phyloP scores from a whole-genome alignment of 2,113 vertebrate species.

The Pangasianodon hypophthalmus region DNA sequence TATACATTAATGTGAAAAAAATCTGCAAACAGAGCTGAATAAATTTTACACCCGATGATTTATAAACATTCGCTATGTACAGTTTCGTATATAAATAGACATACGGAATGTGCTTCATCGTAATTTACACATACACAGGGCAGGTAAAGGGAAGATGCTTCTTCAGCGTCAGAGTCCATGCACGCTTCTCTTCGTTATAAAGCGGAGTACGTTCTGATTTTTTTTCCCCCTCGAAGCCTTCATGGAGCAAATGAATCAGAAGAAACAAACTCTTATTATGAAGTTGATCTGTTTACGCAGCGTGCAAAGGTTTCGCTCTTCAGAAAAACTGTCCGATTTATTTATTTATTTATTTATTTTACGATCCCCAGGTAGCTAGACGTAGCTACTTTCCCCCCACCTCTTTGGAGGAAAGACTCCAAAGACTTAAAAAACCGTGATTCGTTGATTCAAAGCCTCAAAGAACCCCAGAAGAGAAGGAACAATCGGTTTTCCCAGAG shows the following conservation, averaged over 20 bases:
- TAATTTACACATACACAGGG: conserved; percentile 71
- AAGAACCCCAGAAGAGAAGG: neutral
- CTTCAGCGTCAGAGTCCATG: conserved; percentile 40
- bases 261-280: neutral
- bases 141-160: conserved; percentile 64
- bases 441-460: neutral
- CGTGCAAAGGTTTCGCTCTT: neutral
- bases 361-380: neutral
- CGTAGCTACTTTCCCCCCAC: neutral
- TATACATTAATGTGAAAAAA: too few relatives aligned
- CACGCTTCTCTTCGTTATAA: neutral
- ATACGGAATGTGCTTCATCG: conserved; percentile 69
- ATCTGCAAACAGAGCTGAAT: neutral
- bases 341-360: neutral
- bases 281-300: neutral
- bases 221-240: neutral
- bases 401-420: neutral
- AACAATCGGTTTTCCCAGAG: neutral
- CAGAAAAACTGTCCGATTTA: too few relatives aligned
- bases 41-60: conserved; percentile 67
- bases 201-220: neutral
- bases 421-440: neutral
- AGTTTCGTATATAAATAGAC: conserved; percentile 72
- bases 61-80: conserved; percentile 75
- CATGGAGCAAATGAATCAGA: neutral